Base-by-base conservation (phyloP, 2,888 invertebrate genomes). In the Silvanus unidentatus region DNA sequence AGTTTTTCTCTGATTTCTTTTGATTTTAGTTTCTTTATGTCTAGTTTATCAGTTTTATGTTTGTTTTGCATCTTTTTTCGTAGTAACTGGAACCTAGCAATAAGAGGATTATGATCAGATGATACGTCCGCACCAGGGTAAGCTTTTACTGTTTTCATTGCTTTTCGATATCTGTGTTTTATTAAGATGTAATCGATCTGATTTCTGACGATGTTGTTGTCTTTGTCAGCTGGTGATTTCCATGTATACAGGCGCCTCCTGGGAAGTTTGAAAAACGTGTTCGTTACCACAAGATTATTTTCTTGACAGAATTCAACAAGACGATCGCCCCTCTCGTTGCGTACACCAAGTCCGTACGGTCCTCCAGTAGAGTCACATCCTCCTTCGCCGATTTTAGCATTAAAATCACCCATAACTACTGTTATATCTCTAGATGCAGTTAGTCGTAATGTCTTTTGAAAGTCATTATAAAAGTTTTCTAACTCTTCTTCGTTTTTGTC, bases 161-260 rank as follows among this genome's bases (percentile, higher is more conserved):
- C 27, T 36, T 54, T 52, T 39, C 44, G 45, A 43, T 37, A 54
- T 42, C 55, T 40, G 32, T 50, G 46, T 36, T 56, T 53, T 27
- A 59, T 50, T 22, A 52, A 32, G 2, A 55, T 45, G 39, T 28
- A 59, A 44, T 58, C 53, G 28, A 57, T 60, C 43, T 58, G 54
- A 47, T 59, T 58, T 45, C 53, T 45, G 9, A 53, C 48, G 11
- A 57, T 53, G 37, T 46, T 48, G 10, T 47, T 42, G 16, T 40
- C 15, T 16, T 36, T 54, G 32, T 58, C 47, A 32, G 41, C 45
- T 14, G 52, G 50, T 6, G 51, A 54, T 43, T 35, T 53, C 59
- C 56, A 55, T 34, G 57, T 58, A 27, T 52, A 48, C 29, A 58
- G 36, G 38, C 55, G 40, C 12, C 53, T 12, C 8, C 40, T 40